Base-by-base conservation (phyloP, 2,888 invertebrate species). In the Lasioglossum calceatum region DNA sequence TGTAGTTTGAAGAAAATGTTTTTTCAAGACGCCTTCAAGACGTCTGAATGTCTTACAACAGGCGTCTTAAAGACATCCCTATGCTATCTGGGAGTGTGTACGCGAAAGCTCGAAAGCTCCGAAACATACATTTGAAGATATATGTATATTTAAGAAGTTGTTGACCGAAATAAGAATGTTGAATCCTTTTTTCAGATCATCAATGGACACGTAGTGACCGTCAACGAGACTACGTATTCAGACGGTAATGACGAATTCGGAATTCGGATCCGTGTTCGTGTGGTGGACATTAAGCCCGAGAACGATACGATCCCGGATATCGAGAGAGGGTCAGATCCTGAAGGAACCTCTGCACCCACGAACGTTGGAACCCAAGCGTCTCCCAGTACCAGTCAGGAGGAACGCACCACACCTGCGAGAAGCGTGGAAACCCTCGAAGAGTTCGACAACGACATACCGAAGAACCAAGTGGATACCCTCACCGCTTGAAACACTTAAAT, bases 161-260 rank as follows among this genome's bases (percentile, higher is more conserved):
- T 39, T 39, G 39, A 39, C 39, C 44, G 14, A 44, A 14, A 14
- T 44, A 14, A 44, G 44, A 44, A 44, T 14, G 44, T 44, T 14
- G 47, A 16, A 47, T 64, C 7, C 16, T 64, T 27, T 82, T 89
- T 92, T 32, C 91, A 96, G 96, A 88, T 96, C 19, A 95, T 96
- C 89, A 94, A 96, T 86, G 96, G 96, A 71, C 96, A 96, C 92
- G 95, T 96, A 50, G 96, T 96, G 72, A 96, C 96, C 50, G 95
- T 96, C 85, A 96, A 96, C 92, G 96, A 96, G 90, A 96, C 96
- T 1, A 95, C 95, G 78, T 96, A 96, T 93, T 93, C 94, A 67
- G 94, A 95, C 71, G 95, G 95, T n/a, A 95, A 95, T 87, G 95
- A 95, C 47, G 86, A 89, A 19, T 92, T 93, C 14, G 95, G 94